phyloP scores from a whole-genome alignment of 2,888 invertebrate genomes.

The Linnaemya vulpina region DNA sequence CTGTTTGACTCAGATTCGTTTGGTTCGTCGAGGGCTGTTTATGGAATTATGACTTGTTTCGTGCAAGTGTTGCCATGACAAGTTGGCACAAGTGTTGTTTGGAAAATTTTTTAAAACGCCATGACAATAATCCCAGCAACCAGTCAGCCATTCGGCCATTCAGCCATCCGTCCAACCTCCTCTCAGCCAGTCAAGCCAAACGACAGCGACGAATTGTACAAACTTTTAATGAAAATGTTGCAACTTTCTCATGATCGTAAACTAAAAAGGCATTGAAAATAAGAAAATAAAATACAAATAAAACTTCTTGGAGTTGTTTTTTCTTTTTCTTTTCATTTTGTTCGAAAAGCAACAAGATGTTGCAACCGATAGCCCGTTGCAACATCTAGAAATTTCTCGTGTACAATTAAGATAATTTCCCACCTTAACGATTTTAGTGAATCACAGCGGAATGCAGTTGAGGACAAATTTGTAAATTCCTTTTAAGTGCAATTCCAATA shows the following conservation, averaged over 20 bases:
- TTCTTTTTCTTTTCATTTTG: neutral
- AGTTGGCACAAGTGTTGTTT: conserved; percentile 71
- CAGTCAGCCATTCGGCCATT: neutral
- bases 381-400: conserved; percentile 37
- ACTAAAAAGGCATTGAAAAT: conserved; percentile 38
- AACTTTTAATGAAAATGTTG: conserved; percentile 55
- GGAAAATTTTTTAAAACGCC: conserved; percentile 66
- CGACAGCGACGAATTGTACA: conserved; percentile 12
- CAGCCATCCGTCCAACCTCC: neutral
- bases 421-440: conserved; percentile 44
- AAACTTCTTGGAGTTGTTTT: neutral
- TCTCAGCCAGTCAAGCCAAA: conserved; percentile 49
- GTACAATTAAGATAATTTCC: conserved; percentile 50
- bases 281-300: neutral
- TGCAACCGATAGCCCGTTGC: conserved; percentile 53
- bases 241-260: conserved; percentile 59
- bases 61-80: conserved; percentile 71
- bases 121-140: conserved; percentile 41
- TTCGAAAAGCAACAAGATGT: conserved; percentile 29
- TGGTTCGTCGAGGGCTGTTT: conserved; percentile 55
- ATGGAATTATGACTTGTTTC: conserved; percentile 72
- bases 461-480: conserved; percentile 32
- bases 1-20: conserved; percentile 17
- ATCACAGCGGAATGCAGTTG: conserved; percentile 1
- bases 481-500: conserved; percentile 12